Conservation (phyloP, 2,797 vertebrate genomes). For the Pagetopsis macropterus region DNA sequence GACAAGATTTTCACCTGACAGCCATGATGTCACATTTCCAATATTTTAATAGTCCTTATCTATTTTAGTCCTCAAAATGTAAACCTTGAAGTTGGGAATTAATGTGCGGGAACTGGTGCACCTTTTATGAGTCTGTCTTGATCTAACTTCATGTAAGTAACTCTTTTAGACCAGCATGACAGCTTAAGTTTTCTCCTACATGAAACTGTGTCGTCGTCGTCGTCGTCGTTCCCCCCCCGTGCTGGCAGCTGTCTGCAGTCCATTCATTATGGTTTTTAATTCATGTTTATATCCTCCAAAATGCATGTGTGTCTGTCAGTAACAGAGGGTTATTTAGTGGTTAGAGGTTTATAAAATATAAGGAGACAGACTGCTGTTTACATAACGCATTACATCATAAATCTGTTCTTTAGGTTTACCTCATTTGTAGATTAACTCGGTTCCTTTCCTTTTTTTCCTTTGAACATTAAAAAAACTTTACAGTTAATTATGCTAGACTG, state of each 20-base stretch:
- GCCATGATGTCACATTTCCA: constrained; percentile 17
- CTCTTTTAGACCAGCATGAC: constrained; percentile 24
- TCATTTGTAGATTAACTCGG: neutral
- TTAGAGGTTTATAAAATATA: neutral
- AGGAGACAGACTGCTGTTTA: neutral
- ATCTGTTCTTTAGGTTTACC: neutral
- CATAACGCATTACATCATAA: neutral
- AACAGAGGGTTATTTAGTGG: neutral
- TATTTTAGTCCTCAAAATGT: constrained; percentile 24
- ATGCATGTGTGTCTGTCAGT: neutral
- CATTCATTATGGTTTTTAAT: neutral
- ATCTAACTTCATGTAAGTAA: constrained; percentile 41
- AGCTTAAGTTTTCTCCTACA: constrained; percentile 12
- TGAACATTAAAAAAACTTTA: neutral
- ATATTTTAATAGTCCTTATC: constrained; percentile 29
- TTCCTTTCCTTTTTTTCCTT: constrained; percentile 16
- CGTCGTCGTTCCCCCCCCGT: constrained; percentile 2
- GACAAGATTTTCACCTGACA: too few relatives aligned
- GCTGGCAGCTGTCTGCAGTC: neutral
- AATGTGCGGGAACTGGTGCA: constrained; percentile 4
- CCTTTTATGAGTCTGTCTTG: constrained; percentile 24
- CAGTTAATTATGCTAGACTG: neutral
- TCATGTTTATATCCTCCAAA: neutral
- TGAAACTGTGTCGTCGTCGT: neutral
- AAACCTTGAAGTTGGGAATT: constrained; percentile 34